phyloP scores from a whole-genome alignment of 2,113 vertebrate genomes.

The Triplophysa dalaica region DNA sequence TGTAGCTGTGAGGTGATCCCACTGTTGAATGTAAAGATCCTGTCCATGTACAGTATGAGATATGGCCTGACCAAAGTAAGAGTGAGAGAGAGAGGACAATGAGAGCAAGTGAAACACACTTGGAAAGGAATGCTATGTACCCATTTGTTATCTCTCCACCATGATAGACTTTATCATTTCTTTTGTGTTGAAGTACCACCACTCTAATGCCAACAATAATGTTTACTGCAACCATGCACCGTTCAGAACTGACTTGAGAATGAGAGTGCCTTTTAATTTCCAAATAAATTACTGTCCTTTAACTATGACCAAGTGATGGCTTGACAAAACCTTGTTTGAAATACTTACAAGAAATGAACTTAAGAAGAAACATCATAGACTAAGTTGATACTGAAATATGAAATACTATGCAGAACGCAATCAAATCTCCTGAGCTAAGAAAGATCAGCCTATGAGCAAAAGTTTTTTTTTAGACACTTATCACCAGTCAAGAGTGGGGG shows the following conservation, averaged over 20 bases:
- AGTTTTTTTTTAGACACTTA: no score
- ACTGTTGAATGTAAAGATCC: neutral
- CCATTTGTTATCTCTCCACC: slow-evolving; percentile 57
- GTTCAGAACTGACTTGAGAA: no score
- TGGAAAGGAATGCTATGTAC: slow-evolving; percentile 76
- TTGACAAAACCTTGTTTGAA: no score
- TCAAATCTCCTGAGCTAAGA: no score
- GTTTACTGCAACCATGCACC: neutral
- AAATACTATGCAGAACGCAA: no score
- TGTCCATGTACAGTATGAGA: neutral
- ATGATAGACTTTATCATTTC: slow-evolving; percentile 64
- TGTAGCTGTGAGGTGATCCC: neutral
- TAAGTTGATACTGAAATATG: no score
- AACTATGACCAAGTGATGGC: no score
- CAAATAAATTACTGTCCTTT: no score
- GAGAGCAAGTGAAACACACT: slow-evolving; percentile 63
- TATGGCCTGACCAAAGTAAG: neutral
- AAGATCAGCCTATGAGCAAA: no score
- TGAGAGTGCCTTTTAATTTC: no score
- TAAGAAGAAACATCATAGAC: no score
- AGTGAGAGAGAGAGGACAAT: slow-evolving; percentile 41
- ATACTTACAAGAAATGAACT: no score
- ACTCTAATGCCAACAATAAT: neutral
- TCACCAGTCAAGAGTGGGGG: neutral
- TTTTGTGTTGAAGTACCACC: slow-evolving; percentile 56